Percentiles rank a stretch among this genome's conserved stretches.
phyloP scores from a whole-genome alignment of 1,140 invertebrate genomes.

The Bombus difficillimus region DNA sequence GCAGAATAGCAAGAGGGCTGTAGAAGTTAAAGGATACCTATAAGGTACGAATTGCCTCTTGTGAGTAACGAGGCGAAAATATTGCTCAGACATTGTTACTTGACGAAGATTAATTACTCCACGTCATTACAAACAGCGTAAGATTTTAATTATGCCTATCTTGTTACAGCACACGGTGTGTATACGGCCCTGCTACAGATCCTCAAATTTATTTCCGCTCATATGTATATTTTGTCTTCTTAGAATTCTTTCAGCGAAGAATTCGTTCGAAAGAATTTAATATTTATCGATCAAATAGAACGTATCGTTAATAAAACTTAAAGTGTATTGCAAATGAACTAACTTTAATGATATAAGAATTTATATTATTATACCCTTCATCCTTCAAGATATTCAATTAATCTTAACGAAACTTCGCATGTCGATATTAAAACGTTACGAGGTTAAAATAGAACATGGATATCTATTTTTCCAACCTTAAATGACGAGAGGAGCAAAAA shows the following conservation, averaged over 20 bases:
- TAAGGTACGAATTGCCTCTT: constrained; percentile 9
- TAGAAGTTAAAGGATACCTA: neutral
- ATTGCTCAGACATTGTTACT: neutral
- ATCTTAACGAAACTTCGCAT: neutral
- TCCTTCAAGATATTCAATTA: neutral
- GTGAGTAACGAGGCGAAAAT: neutral
- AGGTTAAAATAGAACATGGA: neutral
- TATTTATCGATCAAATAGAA: neutral
- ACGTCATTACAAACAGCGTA: neutral
- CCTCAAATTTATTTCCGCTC: too few relatives aligned
- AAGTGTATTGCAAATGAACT: neutral
- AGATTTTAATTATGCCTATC: neutral
- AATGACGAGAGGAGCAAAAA: neutral
- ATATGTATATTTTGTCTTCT: neutral
- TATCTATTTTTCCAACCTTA: constrained; percentile 13
- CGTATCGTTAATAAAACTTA: neutral
- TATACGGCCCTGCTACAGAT: too few relatives aligned
- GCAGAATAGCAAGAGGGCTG: neutral
- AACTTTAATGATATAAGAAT: neutral
- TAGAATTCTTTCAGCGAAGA: neutral
- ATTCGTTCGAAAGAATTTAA: neutral
- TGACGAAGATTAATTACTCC: neutral
- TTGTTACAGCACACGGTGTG: too few relatives aligned
- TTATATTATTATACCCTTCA: neutral
- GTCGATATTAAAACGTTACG: neutral